Evolutionary conservation across 2,797 vertebrate species (phyloP), one percentile per base, ranked within the genome.

Genomic region (Luscinia megarhynchos): DNA sequence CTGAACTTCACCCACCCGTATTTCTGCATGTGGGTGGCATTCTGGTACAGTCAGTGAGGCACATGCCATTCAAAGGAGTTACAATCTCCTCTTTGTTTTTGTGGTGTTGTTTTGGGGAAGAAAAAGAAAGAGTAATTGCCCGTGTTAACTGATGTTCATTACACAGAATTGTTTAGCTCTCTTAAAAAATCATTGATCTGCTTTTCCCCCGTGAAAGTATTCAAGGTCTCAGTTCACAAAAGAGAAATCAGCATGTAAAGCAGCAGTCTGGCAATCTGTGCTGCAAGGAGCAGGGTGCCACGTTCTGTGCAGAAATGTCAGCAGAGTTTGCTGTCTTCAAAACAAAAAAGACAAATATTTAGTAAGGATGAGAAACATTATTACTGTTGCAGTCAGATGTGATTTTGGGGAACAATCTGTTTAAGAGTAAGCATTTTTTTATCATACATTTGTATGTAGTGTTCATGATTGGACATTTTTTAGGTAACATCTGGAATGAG

Each of bases 11-110:
- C 92, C 90, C 92, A 86, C 79, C 67, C 61, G 0, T 76, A 62
- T 63, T 93, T 87, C 46, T 84, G 88, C 32, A 63, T 70, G 87
- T 15, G 29, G 68, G 61, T 90, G 92, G 87, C 90, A 89, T 94
- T 95, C 73, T 92, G 80, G 67, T 87, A 45, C 61, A 82, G 32
- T 84, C 88, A 92, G 88, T 29, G 74, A 80, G 82, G 55, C 85
- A 86, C 83, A 89, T 77, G 81, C 83, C 79, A 41, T 87, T 91
- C 87, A 58, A 29, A 84, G 88, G 81, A 79, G 40, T 55, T 66
- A 89, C 84, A 93, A 76, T 90, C 76, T 91, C 58, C 45, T 79
- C 92, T 95, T 96, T 96, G 88, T 92, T 90, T 92, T 62, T 54
- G 30, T 89, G 67, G 1, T 9, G 84, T 41, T 67, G 67, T 5